Evolutionary conservation across 1,140 invertebrate genomes (phyloP), one percentile per base, ranked within the genome.

Genomic region (Drosophila prosaltans): DNA sequence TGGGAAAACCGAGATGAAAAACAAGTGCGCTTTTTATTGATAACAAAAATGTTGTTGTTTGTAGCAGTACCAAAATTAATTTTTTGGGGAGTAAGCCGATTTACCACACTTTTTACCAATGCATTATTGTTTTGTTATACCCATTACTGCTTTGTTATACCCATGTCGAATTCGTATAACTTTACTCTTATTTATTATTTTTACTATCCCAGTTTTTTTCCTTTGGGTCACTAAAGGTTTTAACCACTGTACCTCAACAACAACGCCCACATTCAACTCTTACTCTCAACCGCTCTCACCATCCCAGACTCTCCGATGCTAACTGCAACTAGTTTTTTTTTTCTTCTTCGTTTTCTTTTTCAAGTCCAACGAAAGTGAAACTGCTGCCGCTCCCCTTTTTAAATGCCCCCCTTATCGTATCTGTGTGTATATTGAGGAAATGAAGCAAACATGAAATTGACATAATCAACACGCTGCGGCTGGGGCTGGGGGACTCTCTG

Each of bases 351-450:
- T 32, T 67, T 58, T 78, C 72, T 62, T 72, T 83, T 89, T 88
- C 84, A 88, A 88, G 83, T 84, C 83, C 84, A 88, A 89, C 70
- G 83, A 88, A 88, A 88, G 83, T 88, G 83, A 88, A 89, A 89
- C 72, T 89, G 48, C 73, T 65, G 64, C 55, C 73, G 72, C 69
- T 75, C 81, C 58, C 65, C 69, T 41, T 69, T 54, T 36, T 51
- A 16, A 54, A 48, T 66, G 32, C 59, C 16, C 32, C 32, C 32
- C 39, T 40, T 24, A 26, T 61, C 2, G 48, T 61, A 10, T 57
- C n/a, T 40, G 60, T 28, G 55, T 11, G 45, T 63, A 69, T 89
- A 69, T 89, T 89, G 84, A 89, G 84, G 84, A 88, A 88, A 81
- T 90, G 80, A 89, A 88, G 84, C 75, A 84, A 88, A 88, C 84